Base-by-base conservation (phyloP, 2,888 invertebrate genomes). In the Pristionchus japonicus region DNA sequence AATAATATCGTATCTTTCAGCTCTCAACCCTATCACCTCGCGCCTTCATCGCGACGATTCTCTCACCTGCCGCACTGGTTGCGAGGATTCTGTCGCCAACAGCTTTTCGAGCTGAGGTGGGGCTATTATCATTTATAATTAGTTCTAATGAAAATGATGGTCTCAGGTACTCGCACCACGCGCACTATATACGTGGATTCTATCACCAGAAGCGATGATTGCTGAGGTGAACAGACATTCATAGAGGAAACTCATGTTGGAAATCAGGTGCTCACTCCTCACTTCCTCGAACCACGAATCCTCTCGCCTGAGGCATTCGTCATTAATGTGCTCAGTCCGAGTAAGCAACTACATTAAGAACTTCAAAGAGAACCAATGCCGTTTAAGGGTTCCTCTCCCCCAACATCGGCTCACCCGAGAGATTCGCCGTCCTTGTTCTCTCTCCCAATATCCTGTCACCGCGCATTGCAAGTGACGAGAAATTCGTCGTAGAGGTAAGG, bases 391-490 rank as follows among this genome's bases (percentile, higher is more conserved):
- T 92, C n/a, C 83, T 92, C n/a, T 90, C 92, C 17, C 91, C 92
- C 13, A 90, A 92, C 74, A 90, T 93, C 15, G 40, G 91, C 7
- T 93, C 93, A 20, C 89, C 92, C 1, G 93, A 92, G 84, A 86
- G 90, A 7, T 40, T 91, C 52, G 93, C 91, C 70, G 91, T 93
- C 6, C 88, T 92, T 67, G 91, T 93, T 20, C 90, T 93, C 31
- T 91, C 91, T 83, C 93, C 93, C 13, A 92, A 91, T 85, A 93
- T 93, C 77, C 83, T 93, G 34, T 92, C 92, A 17, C 93, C 93
- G 0, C 89, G 92, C 86, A 88, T 92, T 80, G 89, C 90, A 2
- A 92, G 92, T 88, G 91, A 91, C 43, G 92, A 92, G 83, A 91
- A 91, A 61, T 90, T 91, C 86, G 87, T 92, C 13, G 91, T 93